These are phyloP conservation scores for Drosophila atripex DNA, from an alignment of 2,888 invertebrate species.

Conservation along the genomic window DNA sequence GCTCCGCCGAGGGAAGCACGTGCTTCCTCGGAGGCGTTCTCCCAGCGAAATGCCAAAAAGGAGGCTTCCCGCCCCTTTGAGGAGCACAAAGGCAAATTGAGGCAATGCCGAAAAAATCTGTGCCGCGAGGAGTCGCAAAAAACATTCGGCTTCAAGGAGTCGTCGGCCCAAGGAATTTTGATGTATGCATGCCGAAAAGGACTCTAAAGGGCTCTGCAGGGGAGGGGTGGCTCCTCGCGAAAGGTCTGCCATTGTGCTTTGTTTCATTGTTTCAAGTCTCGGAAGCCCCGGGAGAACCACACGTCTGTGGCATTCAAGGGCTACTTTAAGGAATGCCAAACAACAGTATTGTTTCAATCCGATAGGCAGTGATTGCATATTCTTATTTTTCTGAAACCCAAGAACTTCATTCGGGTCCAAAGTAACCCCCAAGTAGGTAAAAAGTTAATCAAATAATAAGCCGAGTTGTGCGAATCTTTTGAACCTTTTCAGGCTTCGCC, in stretches of 20 bases:
- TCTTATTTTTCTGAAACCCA: constrained; percentile 1
- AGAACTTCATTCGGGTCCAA: neutral
- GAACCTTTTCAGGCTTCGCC: constrained; percentile 10
- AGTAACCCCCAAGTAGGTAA: neutral
- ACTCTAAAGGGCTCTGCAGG: neutral
- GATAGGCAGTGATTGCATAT: too few species aligned
- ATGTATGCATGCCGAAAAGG: constrained; percentile 24
- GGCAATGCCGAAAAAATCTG: constrained; percentile 56
- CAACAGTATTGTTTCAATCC: neutral
- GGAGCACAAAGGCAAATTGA: constrained; percentile 5
- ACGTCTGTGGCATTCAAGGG: constrained; percentile 19
- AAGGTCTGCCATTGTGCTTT: neutral
- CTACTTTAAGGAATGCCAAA: neutral
- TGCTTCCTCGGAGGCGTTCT: constrained; percentile 65
- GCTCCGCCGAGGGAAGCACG: constrained; percentile 36
- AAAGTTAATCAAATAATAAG: neutral
- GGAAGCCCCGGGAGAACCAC: constrained; percentile 33
- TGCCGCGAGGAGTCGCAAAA: constrained; percentile 49
- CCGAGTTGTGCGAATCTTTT: neutral
- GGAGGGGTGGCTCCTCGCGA: neutral
- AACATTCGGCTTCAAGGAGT: constrained; percentile 39
- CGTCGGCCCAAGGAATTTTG: constrained; percentile 30
- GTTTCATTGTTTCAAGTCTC: constrained; percentile 62
- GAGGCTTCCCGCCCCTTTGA: neutral
- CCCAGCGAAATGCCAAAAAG: constrained; percentile 63